Evolutionary conservation across 2,113 vertebrate genomes (phyloP).

Genomic region (Prochilodus magdalenae): DNA sequence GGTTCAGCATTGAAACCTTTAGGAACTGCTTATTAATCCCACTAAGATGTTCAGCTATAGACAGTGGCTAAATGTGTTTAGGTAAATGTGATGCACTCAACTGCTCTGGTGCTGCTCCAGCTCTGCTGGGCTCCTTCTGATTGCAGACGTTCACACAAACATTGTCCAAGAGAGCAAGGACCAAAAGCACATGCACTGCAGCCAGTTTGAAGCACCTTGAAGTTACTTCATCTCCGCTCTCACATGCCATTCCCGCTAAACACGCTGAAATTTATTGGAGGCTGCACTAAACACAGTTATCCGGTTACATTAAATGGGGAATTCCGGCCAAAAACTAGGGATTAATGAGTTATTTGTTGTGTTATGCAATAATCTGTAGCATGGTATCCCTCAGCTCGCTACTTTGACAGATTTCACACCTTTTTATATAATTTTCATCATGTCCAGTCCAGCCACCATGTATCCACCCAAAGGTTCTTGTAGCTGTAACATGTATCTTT

Average conservation of each 20-base stretch:
- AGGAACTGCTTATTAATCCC: background rate
- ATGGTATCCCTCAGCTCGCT: too few relatives aligned
- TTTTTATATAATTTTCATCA: too few relatives aligned
- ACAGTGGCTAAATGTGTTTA: background rate
- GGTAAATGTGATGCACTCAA: background rate
- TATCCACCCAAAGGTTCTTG: too few relatives aligned
- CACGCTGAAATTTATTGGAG: background rate
- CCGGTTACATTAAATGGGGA: too few relatives aligned
- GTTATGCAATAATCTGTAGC: too few relatives aligned
- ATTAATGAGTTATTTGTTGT: too few relatives aligned
- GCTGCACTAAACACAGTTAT: background rate
- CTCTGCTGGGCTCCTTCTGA: background rate
- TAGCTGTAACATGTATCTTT: too few relatives aligned
- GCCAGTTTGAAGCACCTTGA: background rate
- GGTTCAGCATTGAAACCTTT: background rate
- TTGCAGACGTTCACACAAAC: background rate
- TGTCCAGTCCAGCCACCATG: too few relatives aligned
- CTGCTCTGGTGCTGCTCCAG: background rate
- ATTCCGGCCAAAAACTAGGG: too few relatives aligned
- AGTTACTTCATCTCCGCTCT: background rate
- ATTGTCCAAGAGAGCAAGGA: background rate
- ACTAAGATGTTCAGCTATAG: background rate
- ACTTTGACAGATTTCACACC: too few relatives aligned
- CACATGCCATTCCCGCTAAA: background rate
- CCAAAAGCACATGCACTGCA: conserved; percentile 5